Evolutionary conservation across 2,113 vertebrate genomes (phyloP).

Genomic region (Narcine bancroftii): DNA sequence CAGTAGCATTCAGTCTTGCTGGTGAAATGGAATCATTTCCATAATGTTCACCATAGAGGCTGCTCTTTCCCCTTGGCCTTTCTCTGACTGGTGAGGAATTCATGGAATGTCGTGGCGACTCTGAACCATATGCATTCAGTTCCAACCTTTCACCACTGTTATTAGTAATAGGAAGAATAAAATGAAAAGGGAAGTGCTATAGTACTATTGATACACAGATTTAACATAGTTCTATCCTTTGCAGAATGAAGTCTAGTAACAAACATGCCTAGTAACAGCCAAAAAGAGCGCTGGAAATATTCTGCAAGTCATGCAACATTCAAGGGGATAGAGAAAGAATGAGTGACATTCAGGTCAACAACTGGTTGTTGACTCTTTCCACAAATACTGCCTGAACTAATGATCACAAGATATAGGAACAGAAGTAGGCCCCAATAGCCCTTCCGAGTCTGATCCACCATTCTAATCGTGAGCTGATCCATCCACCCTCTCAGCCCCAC

Average conservation of each 20-base stretch:
- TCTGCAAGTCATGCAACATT: too few species aligned
- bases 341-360: too few species aligned
- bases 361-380: too few species aligned
- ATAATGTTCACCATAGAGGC: not conserved
- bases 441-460: too few species aligned
- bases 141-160: constrained; percentile 43
- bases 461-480: too few species aligned
- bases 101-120: constrained; percentile 38
- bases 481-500: too few species aligned
- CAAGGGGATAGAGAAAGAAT: too few species aligned
- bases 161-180: not conserved
- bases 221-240: constrained; percentile 23
- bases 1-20: not conserved
- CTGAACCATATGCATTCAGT: constrained; percentile 41
- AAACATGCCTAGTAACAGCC: not conserved
- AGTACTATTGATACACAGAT: not conserved
- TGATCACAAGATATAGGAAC: too few species aligned
- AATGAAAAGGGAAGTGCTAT: not conserved
- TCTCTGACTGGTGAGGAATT: constrained; percentile 41
- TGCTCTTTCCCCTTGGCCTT: constrained; percentile 15
- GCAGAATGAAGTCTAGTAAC: not conserved
- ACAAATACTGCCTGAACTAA: too few species aligned
- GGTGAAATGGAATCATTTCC: not conserved
- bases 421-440: too few species aligned
- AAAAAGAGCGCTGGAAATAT: not conserved